Conservation (phyloP, 1,140 invertebrate genomes). For the Caenorhabditis briggsae region DNA sequence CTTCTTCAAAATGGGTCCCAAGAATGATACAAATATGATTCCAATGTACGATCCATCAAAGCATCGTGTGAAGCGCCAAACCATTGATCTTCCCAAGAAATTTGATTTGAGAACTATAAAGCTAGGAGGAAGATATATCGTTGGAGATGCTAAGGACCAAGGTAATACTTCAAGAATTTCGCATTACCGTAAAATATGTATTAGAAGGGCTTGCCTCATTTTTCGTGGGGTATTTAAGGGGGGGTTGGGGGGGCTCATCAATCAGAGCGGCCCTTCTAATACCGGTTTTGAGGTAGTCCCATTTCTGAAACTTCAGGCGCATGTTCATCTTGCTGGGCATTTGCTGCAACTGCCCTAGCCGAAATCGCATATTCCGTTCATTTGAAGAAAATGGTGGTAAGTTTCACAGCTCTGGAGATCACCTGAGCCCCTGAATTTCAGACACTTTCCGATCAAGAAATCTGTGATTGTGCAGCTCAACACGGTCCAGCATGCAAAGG, state of each 20-base stretch:
- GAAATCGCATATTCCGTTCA: not conserved
- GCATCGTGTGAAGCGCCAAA: constrained; percentile 16
- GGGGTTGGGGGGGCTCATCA: no score
- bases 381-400: not conserved
- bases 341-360: constrained; percentile 14
- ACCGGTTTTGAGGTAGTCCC: no score
- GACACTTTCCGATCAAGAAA: constrained; percentile 30
- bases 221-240: no score
- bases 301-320: not conserved
- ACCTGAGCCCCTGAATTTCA: not conserved
- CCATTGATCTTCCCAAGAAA: not conserved
- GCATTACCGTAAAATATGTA: no score
- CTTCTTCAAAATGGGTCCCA: not conserved
- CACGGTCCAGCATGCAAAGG: not conserved
- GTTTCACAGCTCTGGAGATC: not conserved
- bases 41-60: not conserved
- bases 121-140: not conserved
- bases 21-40: not conserved
- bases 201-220: no score
- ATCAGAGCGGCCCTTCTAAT: no score
- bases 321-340: constrained; percentile 13
- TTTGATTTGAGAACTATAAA: constrained; percentile 26
- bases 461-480: constrained; percentile 31
- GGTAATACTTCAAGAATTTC: not conserved
- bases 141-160: not conserved